Base-by-base conservation (phyloP, 2,888 invertebrate genomes). In the Drosophila bunnanda region DNA sequence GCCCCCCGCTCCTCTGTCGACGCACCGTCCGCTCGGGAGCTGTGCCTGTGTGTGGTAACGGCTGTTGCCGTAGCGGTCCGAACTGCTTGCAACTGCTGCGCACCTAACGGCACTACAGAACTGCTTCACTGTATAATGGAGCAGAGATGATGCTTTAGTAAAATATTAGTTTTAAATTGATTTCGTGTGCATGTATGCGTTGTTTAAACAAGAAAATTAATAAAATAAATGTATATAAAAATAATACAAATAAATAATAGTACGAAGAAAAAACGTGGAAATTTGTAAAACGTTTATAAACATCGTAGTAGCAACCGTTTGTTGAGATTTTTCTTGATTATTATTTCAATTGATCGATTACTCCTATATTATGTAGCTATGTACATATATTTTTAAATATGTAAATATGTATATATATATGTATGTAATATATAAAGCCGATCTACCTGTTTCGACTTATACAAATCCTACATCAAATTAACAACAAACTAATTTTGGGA, bases 71-170 rank as follows among this genome's bases (percentile, higher is more conserved):
- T 10, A 54, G 54, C 30, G 70, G 70, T 34, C 39, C 39, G 1
- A 48, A 50, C 43, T 70, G 71, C 36, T 30, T 71, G 20, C 70
- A 41, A 25, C 43, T 70, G 43, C 41, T 70, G 25, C 34, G 46
- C 13, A 38, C 44, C 17, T 43, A 44, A 50, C n/a, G 32, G 41
- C 15, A 20, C 32, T 32, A 15, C 5, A 9, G 5, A 32, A 32
- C 15, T 32, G 32, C 32, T 50, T 50, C 4, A 9, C 48, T 20
- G 28, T 13, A 13, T 5, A 4, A 13, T 17, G 17, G 4, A 30
- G 30, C 30, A 17, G n/a, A n/a, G 25, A 25, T 25, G 13, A 20
- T 15, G 15, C 0, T 10, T 34, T 15, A 10, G 32, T 22, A 10
- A 52, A 15, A 22, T 52, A 1, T 15, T 34, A 15, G 15, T 17